Base-by-base conservation (phyloP, 2,797 vertebrate species). In the Todus mexicanus region DNA sequence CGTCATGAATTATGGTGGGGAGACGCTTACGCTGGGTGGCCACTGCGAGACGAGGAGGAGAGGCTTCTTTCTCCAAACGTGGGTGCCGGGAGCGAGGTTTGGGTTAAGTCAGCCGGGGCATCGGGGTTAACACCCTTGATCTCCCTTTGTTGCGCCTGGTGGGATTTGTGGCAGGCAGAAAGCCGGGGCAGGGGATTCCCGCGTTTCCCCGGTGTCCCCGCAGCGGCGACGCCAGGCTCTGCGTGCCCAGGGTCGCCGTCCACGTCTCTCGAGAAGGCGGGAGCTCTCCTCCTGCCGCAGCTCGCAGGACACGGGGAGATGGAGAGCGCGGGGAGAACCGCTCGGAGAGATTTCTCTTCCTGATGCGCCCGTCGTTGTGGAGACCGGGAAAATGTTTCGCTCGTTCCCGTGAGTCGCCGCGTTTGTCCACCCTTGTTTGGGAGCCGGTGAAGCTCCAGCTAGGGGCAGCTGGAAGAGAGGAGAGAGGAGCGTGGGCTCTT, bases 1-100 rank as follows among this genome's bases (percentile, higher is more conserved):
- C 56, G 71, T 84, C 33, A 16, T 95, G 91, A 97, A 90, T 96
- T 95, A 92, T 92, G 82, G 65, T 42, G 69, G 84, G 87, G 85
- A 80, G 82, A 90, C 84, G 37, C 73, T 93, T 90, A 65, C 3
- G 38, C 43, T 86, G 90, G 84, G 59, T 96, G 89, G 90, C 91
- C 87, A 45, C 73, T 86, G 59, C 94, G 84, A 85, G 59, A 37
- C 87, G 87, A 69, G 91, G 86, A 63, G 77, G 75, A 93, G 88
- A 65, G 43, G 47, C 63, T 73, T 82, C 81, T 91, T 26, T 64
- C 48, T 90, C 42, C 37, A 40, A 76, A 77, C 3, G 12, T 60
- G 73, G 70, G 27, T 79, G 72, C 17, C 2, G 11, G 88, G 57
- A 95, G 10, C 31, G 17, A 54, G 48, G 51, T 79, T 94, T 93